Percentiles rank a stretch among this genome's conserved stretches.
Evolutionary conservation across 2,113 vertebrate genomes (phyloP).

Genomic region (Pluvialis apricaria): DNA sequence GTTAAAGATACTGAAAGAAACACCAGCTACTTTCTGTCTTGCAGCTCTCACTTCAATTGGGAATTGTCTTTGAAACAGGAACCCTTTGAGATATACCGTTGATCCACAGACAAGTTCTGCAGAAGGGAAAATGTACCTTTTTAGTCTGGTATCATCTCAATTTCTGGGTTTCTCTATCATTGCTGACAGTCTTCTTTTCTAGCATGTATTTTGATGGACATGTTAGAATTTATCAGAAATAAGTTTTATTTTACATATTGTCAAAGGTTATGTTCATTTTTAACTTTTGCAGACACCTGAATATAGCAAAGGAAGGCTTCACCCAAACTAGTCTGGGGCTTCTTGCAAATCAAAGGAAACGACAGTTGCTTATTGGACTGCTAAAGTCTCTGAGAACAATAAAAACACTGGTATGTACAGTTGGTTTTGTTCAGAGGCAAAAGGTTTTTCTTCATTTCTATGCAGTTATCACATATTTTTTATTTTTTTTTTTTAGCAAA

Average conservation of each 20-base stretch:
- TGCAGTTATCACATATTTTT: not conserved
- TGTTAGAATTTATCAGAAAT: not conserved
- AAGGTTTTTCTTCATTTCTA: not conserved
- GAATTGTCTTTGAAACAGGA: not conserved
- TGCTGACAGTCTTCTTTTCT: not conserved
- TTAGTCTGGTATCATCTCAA: not conserved
- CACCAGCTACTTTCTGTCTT: not conserved
- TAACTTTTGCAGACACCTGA: conserved; percentile 81
- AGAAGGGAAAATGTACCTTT: not conserved
- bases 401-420: conserved; percentile 89
- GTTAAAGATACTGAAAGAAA: not conserved
- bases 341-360: conserved; percentile 92
- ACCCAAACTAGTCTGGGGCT: conserved; percentile 95
- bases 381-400: conserved; percentile 97
- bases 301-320: conserved; percentile 91
- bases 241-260: not conserved
- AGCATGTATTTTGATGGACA: not conserved
- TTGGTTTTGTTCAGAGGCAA: not conserved
- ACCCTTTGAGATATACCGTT: not conserved
- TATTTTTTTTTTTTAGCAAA: conserved; percentile 84
- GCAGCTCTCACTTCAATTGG: not conserved
- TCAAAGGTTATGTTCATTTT: not conserved
- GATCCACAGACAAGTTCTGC: not conserved
- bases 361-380: conserved; percentile 91
- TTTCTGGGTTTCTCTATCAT: not conserved